Percentiles rank a stretch among this genome's conserved stretches.
Conservation (phyloP, 2,888 invertebrate genomes). For the Drosophila percnosoma region DNA sequence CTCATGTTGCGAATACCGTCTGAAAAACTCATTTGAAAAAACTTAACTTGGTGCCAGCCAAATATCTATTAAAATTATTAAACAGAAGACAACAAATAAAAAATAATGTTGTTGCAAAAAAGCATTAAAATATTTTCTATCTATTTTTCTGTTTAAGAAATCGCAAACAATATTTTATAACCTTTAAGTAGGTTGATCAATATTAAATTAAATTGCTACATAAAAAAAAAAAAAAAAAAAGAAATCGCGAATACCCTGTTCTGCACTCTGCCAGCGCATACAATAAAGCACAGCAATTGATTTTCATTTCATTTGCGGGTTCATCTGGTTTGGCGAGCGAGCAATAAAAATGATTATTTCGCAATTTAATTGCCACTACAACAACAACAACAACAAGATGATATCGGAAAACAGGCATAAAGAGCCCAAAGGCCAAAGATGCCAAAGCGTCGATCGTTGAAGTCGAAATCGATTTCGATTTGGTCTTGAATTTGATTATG, state of each 20-base stretch:
- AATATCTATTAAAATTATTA: too few relatives aligned
- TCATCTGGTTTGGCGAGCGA: slow-evolving; percentile 40
- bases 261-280: background rate
- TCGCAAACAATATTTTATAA: too few relatives aligned
- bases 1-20: too few relatives aligned
- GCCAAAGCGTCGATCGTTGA: slow-evolving; percentile 23
- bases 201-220: too few relatives aligned
- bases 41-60: too few relatives aligned
- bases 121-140: accelerated
- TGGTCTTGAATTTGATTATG: slow-evolving; percentile 71
- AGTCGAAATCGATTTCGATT: slow-evolving; percentile 74
- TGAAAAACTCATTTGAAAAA: too few relatives aligned
- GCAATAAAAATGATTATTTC: slow-evolving; percentile 75
- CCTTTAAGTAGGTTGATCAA: too few relatives aligned
- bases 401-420: slow-evolving; percentile 39
- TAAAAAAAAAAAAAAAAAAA: too few relatives aligned
- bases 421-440: slow-evolving; percentile 59
- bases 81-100: background rate
- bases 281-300: slow-evolving; percentile 49
- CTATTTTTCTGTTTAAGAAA: background rate
- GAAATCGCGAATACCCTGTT: background rate
- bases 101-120: accelerated
- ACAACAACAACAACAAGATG: slow-evolving; percentile 1
- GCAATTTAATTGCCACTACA: slow-evolving; percentile 73
- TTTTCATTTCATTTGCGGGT: slow-evolving; percentile 71